Evolutionary conservation across 2,888 invertebrate species (phyloP).

Genomic region (Synergus laeviventris): DNA sequence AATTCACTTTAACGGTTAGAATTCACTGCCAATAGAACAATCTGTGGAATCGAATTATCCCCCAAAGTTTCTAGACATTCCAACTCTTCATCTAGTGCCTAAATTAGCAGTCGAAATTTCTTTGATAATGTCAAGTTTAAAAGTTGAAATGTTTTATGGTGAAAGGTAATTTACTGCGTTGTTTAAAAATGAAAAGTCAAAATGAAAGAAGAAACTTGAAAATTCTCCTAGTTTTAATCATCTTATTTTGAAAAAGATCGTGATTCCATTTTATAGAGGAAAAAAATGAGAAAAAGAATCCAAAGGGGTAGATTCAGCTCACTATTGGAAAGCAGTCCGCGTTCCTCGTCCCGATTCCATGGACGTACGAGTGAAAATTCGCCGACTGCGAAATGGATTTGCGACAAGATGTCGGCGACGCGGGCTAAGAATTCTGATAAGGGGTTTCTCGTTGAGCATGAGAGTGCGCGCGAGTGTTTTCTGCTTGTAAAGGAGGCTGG

Average conservation of each 20-base stretch:
- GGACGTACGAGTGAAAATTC: slow-evolving; percentile 66
- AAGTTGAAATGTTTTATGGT: no score
- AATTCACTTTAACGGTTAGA: slow-evolving; percentile 74
- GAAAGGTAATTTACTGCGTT: no score
- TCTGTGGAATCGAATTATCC: slow-evolving; percentile 70
- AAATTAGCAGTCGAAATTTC: neutral
- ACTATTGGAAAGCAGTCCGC: slow-evolving; percentile 45
- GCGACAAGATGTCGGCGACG: slow-evolving; percentile 71
- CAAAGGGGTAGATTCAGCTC: neutral
- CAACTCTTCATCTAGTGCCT: neutral
- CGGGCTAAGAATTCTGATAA: slow-evolving; percentile 72
- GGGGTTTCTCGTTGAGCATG: slow-evolving; percentile 50
- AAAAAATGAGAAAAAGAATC: slow-evolving; percentile 9
- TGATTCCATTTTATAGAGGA: slow-evolving; percentile 53
- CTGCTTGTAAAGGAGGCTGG: slow-evolving; percentile 18
- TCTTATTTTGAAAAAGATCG: slow-evolving; percentile 6
- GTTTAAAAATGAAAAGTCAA: no score
- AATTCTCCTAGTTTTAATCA: neutral
- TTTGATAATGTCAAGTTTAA: neutral
- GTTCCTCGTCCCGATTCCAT: slow-evolving; percentile 66
- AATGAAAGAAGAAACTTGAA: no score
- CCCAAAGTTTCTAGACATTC: neutral
- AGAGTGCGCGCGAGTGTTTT: slow-evolving; percentile 43
- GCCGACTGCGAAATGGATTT: slow-evolving; percentile 72
- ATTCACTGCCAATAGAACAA: slow-evolving; percentile 72